phyloP scores from a whole-genome alignment of 2,888 invertebrate genomes.

The Drosophila cognata region DNA sequence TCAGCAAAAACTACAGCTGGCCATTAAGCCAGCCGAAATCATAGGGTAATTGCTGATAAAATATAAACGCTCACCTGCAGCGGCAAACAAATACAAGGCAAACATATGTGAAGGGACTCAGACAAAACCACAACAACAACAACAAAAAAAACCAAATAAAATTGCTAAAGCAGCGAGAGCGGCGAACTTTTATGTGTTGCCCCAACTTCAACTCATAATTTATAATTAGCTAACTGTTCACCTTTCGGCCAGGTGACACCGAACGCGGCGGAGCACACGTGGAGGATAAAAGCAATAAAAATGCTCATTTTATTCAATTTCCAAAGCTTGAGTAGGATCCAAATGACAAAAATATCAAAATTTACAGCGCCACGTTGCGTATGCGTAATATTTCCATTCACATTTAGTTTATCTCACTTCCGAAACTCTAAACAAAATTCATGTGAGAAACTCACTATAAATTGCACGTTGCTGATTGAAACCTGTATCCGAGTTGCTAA shows the following conservation, averaged over 20 bases:
- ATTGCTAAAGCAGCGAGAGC: slow-evolving; percentile 20
- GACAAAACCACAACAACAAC: not conserved
- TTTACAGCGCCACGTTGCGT: slow-evolving; percentile 34
- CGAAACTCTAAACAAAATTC: not conserved
- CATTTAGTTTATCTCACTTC: slow-evolving; percentile 2
- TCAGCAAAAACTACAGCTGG: slow-evolving; percentile 13
- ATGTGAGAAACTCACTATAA: slow-evolving; percentile 20
- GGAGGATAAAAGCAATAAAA: slow-evolving; percentile 18
- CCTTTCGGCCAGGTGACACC: slow-evolving; percentile 42
- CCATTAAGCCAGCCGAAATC: slow-evolving; percentile 52
- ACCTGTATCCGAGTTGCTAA: slow-evolving; percentile 12
- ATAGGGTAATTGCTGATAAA: slow-evolving; percentile 65
- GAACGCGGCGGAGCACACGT: not conserved
- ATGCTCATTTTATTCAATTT: slow-evolving; percentile 28
- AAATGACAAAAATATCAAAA: not conserved
- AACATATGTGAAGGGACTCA: not conserved
- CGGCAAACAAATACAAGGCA: not conserved
- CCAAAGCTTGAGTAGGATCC: slow-evolving; percentile 11
- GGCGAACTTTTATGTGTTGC: slow-evolving; percentile 32
- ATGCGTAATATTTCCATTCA: slow-evolving; percentile 40
- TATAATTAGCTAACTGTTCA: slow-evolving; percentile 65
- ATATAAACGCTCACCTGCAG: slow-evolving; percentile 60
- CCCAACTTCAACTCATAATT: slow-evolving; percentile 49
- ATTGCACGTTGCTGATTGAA: slow-evolving; percentile 35
- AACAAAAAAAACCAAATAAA: slow-evolving; percentile 15